Evolutionary conservation across 2,888 invertebrate genomes (phyloP).

Genomic region (Hypolimnas misippus): DNA sequence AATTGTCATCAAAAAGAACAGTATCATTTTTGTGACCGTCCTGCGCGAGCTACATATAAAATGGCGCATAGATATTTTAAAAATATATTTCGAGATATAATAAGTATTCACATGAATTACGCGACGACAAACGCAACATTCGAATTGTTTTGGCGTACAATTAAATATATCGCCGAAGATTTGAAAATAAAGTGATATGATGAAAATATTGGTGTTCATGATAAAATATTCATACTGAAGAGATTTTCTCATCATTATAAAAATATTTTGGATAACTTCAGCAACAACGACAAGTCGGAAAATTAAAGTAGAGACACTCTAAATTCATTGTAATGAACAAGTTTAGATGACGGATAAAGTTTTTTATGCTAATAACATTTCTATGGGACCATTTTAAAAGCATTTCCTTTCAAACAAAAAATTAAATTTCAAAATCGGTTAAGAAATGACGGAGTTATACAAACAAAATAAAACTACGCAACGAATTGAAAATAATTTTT

Average conservation of each 20-base stretch:
- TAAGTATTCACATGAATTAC: not conserved
- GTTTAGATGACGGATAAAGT: too few relatives aligned
- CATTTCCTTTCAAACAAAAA: too few relatives aligned
- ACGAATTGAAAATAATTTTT: too few relatives aligned
- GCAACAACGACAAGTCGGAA: too few relatives aligned
- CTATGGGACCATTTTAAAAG: too few relatives aligned
- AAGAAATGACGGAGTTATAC: too few relatives aligned
- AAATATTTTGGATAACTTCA: constrained; percentile 18
- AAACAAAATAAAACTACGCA: too few relatives aligned
- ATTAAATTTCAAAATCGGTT: too few relatives aligned
- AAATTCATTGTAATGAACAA: too few relatives aligned
- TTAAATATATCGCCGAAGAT: constrained; percentile 8
- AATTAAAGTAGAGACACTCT: too few relatives aligned
- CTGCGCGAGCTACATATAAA: not conserved
- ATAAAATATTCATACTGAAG: constrained; percentile 10
- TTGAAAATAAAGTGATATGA: constrained; percentile 10
- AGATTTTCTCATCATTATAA: constrained; percentile 23
- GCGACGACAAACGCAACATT: constrained; percentile 18
- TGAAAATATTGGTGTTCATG: constrained; percentile 2
- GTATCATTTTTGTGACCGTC: constrained; percentile 11
- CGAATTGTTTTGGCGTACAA: constrained; percentile 23
- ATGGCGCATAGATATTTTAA: not conserved
- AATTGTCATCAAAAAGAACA: constrained; percentile 9
- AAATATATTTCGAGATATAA: not conserved
- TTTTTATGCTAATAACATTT: too few relatives aligned